Evolutionary conservation across 2,113 vertebrate genomes (phyloP), one percentile per base, ranked within the genome.

Genomic region (Taurulus bubalis): DNA sequence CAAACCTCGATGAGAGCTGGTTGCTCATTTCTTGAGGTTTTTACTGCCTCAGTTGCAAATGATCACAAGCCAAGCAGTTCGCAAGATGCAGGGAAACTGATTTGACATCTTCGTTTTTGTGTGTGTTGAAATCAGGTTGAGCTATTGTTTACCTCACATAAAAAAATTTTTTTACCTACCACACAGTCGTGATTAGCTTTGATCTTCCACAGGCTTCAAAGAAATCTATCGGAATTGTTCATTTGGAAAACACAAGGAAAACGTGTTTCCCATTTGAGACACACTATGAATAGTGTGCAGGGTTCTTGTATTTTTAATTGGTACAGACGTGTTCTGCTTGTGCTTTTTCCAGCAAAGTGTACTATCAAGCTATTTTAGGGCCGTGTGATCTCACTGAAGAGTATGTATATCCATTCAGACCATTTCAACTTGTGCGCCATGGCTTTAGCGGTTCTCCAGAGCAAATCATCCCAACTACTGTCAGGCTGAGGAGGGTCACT

Each of bases 1-100:
- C 80, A 88, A 89, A 30, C 79, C 83, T 86, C 71, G 63, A 83
- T 73, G 40, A 80, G 72, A 66, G 85, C 83, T 60, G 77, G 64
- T 75, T 89, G 84, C 87, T 90, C 82, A 87, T 87, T 87, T 91
- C 49, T 51, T 30, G 86, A 86, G 75, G n/a, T 89, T 90, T 88
- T 90, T 56, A 24, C 75, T 86, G 80, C 78, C 71, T 90, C 75
- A 4, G 69, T 84, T 79, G 83, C 74, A 87, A 80, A 89, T 84
- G 80, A 92, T 86, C 74, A 76, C 80, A 89, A 84, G 83, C 75
- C 75, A 64, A 59, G 80, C 74, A 85, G 58, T 69, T 58, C 30
- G 76, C 76, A 51, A 81, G 82, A 72, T 38, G 64, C 71, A 28
- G 75, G 62, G 75, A 87, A 91, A 92, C 87, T 89, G 82, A 84